phyloP scores from a whole-genome alignment of 2,888 invertebrate species.

The Amphipyra berbera region DNA sequence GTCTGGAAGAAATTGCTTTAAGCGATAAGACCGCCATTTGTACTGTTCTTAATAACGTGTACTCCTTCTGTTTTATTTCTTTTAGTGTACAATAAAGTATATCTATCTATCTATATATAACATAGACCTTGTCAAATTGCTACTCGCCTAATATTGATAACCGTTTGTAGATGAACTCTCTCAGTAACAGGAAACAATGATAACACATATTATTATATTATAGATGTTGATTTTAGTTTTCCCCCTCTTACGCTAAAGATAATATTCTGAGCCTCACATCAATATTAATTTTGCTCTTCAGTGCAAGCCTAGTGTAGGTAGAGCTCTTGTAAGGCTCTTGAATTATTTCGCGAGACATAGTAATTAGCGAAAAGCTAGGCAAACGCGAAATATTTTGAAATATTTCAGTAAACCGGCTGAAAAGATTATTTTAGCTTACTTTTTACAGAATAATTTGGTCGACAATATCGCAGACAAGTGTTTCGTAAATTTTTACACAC shows the following conservation, averaged over 20 bases:
- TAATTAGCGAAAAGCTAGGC: conserved; percentile 72
- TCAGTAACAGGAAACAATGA: conserved; percentile 21
- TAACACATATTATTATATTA: conserved; percentile 41
- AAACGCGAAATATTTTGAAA: conserved; percentile 20
- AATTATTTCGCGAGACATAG: conserved; percentile 70
- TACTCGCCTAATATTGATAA: too few species aligned
- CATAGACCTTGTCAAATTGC: too few species aligned
- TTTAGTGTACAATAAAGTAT: too few species aligned
- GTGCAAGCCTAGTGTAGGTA: conserved; percentile 20
- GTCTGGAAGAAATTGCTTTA: too few species aligned
- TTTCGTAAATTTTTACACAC: too few species aligned
- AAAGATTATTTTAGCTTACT: conserved; percentile 3
- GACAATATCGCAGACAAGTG: too few species aligned
- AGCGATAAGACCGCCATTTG: too few species aligned
- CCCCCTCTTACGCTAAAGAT: conserved; percentile 60
- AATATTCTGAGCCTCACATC: conserved; percentile 66
- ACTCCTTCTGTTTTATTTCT: too few species aligned
- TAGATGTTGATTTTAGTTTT: conserved; percentile 45
- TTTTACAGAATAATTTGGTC: neutral
- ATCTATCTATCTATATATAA: too few species aligned
- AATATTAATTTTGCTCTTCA: conserved; percentile 79
- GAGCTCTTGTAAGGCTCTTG: conserved; percentile 12
- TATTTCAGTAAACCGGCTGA: conserved; percentile 6
- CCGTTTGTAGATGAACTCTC: neutral
- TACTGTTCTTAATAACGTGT: too few species aligned